Base-by-base conservation (phyloP, 1,140 invertebrate species). In the Zophobas atratus region DNA sequence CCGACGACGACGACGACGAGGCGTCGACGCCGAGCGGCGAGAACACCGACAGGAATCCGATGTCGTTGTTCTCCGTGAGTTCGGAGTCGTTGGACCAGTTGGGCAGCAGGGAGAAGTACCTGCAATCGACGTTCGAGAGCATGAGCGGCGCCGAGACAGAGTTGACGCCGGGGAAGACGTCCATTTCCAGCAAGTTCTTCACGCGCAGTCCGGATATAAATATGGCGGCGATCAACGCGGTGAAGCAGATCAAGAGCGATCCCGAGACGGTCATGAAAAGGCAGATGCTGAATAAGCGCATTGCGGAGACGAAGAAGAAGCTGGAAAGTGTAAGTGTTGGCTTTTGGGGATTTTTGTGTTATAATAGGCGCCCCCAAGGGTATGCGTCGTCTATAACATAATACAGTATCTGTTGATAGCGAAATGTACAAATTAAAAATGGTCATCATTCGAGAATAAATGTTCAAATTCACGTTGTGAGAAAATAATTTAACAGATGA, bases 281-380 rank as follows among this genome's bases (percentile, higher is more conserved):
- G 53, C 94, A 96, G 86, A 95, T 97, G 85, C 87, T 97, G 56
- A 91, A 94, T 79, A 92, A 94, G 84, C 90, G 95, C 83, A 95
- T 97, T 84, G 92, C 95, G 84, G 96, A 97, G 87, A 96, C 96
- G 0, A 91, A 94, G 85, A 91, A 93, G 82, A 96, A 96, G 87
- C 87, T 98, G 57, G 94, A 97, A 89, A 97, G 92, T 87, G 96
- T 97, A 87, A 91, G 92, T 91, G 78, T 2, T n/a, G 49, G 1
- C 34, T 2, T 8, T 56, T 20, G 6, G 60, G 60, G 8, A 34
- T 6, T 46, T 67, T 60, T 20, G 36, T n/a, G n/a, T n/a, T n/a
- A n/a, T n/a, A n/a, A n/a, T n/a, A n/a, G n/a, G n/a, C n/a, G n/a
- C n/a, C n/a, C n/a, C n/a, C n/a, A n/a, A n/a, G n/a, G n/a, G n/a